Evolutionary conservation across 2,888 invertebrate genomes (phyloP), one percentile per base, ranked within the genome.

Genomic region (Chrysolina haemoptera): DNA sequence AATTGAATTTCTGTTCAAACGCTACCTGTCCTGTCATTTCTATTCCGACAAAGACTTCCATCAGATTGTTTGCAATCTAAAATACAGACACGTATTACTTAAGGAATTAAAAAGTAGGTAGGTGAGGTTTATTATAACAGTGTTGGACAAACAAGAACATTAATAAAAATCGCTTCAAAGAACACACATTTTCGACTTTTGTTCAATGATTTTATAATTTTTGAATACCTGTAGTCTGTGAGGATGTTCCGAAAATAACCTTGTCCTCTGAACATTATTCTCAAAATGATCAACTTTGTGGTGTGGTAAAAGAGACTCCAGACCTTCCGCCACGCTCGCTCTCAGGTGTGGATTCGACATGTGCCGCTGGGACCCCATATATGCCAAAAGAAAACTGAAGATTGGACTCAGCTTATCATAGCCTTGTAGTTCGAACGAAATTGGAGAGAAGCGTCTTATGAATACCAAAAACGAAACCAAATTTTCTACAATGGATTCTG

Each of bases 1-100:
- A 98, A 88, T 97, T 97, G 87, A 98, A 98, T 89, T 98, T 98
- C 87, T 98, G 97, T 86, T 98, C 98, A 86, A 98, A 98, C 83
- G 96, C 95, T 20, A 98, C 98, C 86, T 98, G 96, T 0, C 98
- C 98, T 0, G 98, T 98, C 96, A 98, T 96, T 89, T 98, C 98
- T 76, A 98, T 98, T 78, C 96, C 95, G n/a, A 98, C 98, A 87
- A 98, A 98, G 10, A 98, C 97, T 85, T 96, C 93, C 71, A 98
- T 88, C 40, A 98, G 89, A 84, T 93, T 94, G 62, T 92, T 90
- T 12, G 96, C 94, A 73, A 98, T 91, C 91, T 97, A 87, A 82
- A 90, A 79, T 14, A 43, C 43, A 43, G 14, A 35, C 35, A 27
- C 2, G 27, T 27, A 27, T 27, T 27, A n/a, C n/a, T 27, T 1